These are phyloP conservation scores for Formica selysi DNA, from an alignment of 1,140 invertebrate genomes.

Conservation along the genomic window DNA sequence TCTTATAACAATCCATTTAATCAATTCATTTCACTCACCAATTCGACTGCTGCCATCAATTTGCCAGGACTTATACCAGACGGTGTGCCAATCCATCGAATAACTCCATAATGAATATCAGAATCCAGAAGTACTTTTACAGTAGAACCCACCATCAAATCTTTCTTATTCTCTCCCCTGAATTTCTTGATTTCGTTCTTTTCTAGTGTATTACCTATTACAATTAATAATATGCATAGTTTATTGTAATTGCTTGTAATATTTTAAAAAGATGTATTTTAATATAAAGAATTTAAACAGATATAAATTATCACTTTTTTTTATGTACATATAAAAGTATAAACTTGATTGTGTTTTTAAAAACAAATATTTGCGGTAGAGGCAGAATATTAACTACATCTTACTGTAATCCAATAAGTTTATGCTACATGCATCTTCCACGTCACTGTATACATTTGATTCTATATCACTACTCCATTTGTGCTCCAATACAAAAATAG, in stretches of 20 bases:
- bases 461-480: constrained; percentile 85
- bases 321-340: neutral
- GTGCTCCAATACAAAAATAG: constrained; percentile 82
- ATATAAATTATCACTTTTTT: neutral
- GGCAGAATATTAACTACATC: constrained; percentile 46
- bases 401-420: constrained; percentile 72
- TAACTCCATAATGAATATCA: constrained; percentile 91
- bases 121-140: constrained; percentile 90
- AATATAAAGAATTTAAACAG: neutral
- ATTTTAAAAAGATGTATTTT: neutral
- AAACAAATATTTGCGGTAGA: constrained; percentile 34
- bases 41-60: constrained; percentile 90
- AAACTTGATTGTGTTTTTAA: neutral
- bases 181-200: constrained; percentile 82
- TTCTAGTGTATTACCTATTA: constrained; percentile 77
- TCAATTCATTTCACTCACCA: constrained; percentile 85
- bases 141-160: constrained; percentile 91
- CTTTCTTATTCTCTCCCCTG: constrained; percentile 80
- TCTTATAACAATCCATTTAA: neutral
- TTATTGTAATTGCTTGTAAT: neutral
- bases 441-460: constrained; percentile 77
- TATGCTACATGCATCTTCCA: constrained; percentile 68
- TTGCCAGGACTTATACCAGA: constrained; percentile 84
- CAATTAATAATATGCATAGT: constrained; percentile 9
- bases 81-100: constrained; percentile 94